Percentiles rank a stretch among this genome's conserved stretches.
These are phyloP conservation scores for Quadroppia sp. DNA, from an alignment of 2,888 invertebrate species.

Conservation along the genomic window DNA sequence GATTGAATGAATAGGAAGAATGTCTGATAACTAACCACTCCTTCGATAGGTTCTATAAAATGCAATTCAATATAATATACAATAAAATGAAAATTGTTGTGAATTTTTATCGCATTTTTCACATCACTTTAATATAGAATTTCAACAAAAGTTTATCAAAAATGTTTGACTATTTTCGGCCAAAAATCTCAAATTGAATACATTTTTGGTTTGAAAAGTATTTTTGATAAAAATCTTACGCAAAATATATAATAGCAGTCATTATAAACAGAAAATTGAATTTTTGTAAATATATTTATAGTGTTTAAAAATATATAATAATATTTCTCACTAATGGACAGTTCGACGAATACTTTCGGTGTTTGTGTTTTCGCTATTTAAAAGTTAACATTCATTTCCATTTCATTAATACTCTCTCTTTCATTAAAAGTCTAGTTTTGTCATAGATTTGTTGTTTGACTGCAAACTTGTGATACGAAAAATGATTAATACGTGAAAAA, in stretches of 20 bases:
- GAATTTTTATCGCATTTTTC: neutral
- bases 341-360: too few species aligned
- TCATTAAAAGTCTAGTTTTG: neutral
- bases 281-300: neutral
- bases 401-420: neutral
- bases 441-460: slow-evolving; percentile 14
- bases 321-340: neutral
- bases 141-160: neutral
- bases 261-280: too few species aligned
- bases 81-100: neutral
- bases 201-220: neutral
- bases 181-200: neutral
- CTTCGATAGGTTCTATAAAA: neutral
- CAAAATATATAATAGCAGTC: too few species aligned
- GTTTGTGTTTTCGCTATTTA: neutral
- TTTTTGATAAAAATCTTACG: neutral
- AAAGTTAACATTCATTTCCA: slow-evolving; percentile 28
- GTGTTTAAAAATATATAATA: neutral
- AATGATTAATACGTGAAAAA: slow-evolving; percentile 26
- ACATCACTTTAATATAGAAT: neutral
- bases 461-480: slow-evolving; percentile 18
- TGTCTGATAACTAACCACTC: slow-evolving; percentile 4
- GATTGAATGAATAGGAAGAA: neutral
- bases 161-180: neutral
- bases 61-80: too few species aligned